Percentiles rank a stretch among this genome's conserved stretches.
phyloP scores from a whole-genome alignment of 2,113 vertebrate genomes.

The Cyprinodon tularosa region DNA sequence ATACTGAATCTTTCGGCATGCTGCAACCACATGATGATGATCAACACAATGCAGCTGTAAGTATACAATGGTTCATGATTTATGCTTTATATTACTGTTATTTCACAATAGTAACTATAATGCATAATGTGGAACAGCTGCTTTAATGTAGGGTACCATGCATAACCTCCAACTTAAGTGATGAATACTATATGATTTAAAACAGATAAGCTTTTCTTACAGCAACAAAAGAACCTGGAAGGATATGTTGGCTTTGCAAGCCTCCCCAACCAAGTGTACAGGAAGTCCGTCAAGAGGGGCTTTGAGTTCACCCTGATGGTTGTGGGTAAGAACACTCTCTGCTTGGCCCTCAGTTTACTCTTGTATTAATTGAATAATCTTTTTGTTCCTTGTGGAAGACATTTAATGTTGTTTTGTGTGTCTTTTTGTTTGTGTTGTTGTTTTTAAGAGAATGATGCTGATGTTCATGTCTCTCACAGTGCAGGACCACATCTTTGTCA shows the following conservation, averaged over 20 bases:
- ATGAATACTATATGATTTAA: conserved; percentile 3
- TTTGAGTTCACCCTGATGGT: conserved; percentile 99
- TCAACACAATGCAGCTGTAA: conserved; percentile 90
- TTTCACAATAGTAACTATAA: background rate
- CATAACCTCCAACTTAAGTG: background rate
- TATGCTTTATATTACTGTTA: background rate
- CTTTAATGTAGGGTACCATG: background rate
- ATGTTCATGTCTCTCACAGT: conserved; percentile 7
- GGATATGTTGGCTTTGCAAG: conserved; percentile 99
- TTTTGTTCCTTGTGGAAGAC: conserved; percentile 53
- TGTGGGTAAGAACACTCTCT: conserved; percentile 87
- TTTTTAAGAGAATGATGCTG: conserved; percentile 14
- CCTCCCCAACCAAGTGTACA: conserved; percentile 99
- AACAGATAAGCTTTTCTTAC: conserved; percentile 43
- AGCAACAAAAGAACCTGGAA: conserved; percentile 99
- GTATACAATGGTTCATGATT: conserved; percentile 69
- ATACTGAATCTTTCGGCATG: conserved; percentile 43
- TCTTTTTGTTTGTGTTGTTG: conserved; percentile 51
- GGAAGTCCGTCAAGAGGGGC: conserved; percentile 98
- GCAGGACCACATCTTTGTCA: conserved; percentile 22
- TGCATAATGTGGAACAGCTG: background rate
- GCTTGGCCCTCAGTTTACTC: conserved; percentile 23
- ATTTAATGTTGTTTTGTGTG: conserved; percentile 37
- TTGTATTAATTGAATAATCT: conserved; percentile 58
- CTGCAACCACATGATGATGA: conserved; percentile 64